Percentiles rank a stretch among this genome's conserved stretches.
phyloP scores from a whole-genome alignment of 2,888 invertebrate species.

The Trissoscelio sp. region DNA sequence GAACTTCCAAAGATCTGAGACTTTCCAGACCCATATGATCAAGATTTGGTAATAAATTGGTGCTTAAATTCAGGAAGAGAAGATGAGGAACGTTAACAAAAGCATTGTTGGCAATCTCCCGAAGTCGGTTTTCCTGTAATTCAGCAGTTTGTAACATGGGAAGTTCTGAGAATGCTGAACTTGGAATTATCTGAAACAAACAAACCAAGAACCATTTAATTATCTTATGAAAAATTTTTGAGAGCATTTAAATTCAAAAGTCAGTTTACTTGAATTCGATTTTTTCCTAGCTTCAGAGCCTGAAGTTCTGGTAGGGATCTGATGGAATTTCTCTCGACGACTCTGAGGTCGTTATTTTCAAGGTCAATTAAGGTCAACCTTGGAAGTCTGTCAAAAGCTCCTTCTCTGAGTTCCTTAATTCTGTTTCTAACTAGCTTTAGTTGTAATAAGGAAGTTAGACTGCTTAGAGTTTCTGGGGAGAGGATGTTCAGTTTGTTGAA shows the following conservation, averaged over 20 bases:
- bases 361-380: constrained; percentile 90
- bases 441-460: constrained; percentile 88
- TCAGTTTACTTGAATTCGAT: constrained; percentile 87
- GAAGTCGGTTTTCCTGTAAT: constrained; percentile 91
- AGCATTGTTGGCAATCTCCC: constrained; percentile 89
- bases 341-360: constrained; percentile 91
- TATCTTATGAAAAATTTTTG: neutral
- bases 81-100: constrained; percentile 91
- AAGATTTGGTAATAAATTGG: constrained; percentile 90
- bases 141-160: constrained; percentile 90
- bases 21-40: constrained; percentile 90
- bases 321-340: constrained; percentile 90
- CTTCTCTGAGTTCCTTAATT: constrained; percentile 88
- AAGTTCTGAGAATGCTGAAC: constrained; percentile 90
- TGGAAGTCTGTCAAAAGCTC: constrained; percentile 89
- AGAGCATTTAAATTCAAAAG: neutral
- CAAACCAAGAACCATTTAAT: no score
- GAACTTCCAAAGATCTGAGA: constrained; percentile 91
- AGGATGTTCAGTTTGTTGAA: constrained; percentile 90
- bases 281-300: constrained; percentile 88
- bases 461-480: constrained; percentile 88
- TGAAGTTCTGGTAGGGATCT: constrained; percentile 88
- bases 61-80: constrained; percentile 92
- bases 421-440: constrained; percentile 91
- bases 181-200: constrained; percentile 85